Evolutionary conservation across 2,797 vertebrate genomes (phyloP), one percentile per base, ranked within the genome.

Genomic region (Crocidura indochinensis): DNA sequence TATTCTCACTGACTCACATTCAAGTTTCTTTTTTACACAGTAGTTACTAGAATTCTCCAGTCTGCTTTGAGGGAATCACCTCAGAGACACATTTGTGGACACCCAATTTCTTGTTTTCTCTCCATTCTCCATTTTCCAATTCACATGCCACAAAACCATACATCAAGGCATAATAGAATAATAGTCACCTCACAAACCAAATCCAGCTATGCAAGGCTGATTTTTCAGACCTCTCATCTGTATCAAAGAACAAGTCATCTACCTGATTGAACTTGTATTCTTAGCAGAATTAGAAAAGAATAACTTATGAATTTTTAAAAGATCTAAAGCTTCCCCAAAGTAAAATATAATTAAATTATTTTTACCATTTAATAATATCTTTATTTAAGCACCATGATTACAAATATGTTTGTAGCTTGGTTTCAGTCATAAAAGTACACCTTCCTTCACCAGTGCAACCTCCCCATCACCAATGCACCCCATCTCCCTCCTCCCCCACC

Each of bases 281-380:
- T 78, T 44, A n/a, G 38, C 51, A 80, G n/a, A 75, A 80, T 47
- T 65, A 87, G 26, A 20, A 4, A 76, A 80, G 71, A 81, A 51
- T 69, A 68, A 67, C 44, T 46, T 49, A 27, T 60, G 49, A 47
- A 9, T 46, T 76, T 85, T 84, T 68, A n/a, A 90, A 84, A 65
- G 15, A 71, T 19, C 29, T 80, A 90, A n/a, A 72, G 19, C 53
- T 90, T 31, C 44, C 72, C 19, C 60, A 51, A 92, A 83, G 27
- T 72, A 38, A 89, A 46, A 89, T 88, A 73, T 91, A 44, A 73
- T 17, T 31, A 46, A 67, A 78, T 10, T 84, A 86, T 90, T 79
- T 51, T 20, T 38, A 38, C 38, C 38, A 38, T 38, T 38, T 38
- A 2, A 38, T 38, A 38, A 38, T 38, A 38, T 38, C 38, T 38